Percentiles rank a stretch among this genome's conserved stretches.
phyloP scores from a whole-genome alignment of 2,113 vertebrate genomes.

The Embiotoca jacksoni region DNA sequence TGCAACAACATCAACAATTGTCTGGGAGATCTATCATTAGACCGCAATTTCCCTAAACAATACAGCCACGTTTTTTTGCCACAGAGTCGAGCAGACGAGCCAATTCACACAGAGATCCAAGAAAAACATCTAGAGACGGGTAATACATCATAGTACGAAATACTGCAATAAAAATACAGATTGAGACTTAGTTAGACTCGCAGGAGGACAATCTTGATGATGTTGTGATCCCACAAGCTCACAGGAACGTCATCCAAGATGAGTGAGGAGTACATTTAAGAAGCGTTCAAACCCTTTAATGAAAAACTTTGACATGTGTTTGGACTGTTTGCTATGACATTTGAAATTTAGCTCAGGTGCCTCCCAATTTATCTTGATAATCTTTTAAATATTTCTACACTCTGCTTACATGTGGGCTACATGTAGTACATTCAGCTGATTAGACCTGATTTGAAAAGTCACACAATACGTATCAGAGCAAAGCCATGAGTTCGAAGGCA shows the following conservation, averaged over 20 bases:
- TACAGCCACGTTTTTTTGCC: not conserved
- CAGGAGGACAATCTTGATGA: slow-evolving; percentile 17
- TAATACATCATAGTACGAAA: slow-evolving; percentile 37
- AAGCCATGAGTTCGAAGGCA: too few species aligned
- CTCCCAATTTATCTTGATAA: too few species aligned
- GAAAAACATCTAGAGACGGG: not conserved
- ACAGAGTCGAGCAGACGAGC: slow-evolving; percentile 4
- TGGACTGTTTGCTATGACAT: too few species aligned
- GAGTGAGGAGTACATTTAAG: not conserved
- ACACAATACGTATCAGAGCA: too few species aligned
- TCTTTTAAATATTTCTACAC: too few species aligned
- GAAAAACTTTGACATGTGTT: too few species aligned
- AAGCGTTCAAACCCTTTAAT: too few species aligned
- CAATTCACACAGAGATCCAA: slow-evolving; percentile 23
- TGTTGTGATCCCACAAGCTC: slow-evolving; percentile 24
- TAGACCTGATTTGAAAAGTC: too few species aligned
- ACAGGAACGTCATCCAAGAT: not conserved
- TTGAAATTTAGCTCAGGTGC: too few species aligned
- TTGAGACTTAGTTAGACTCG: not conserved
- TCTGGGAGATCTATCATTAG: not conserved
- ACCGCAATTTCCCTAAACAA: slow-evolving; percentile 33
- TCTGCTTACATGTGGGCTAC: too few species aligned
- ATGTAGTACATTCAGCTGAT: too few species aligned
- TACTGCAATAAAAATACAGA: not conserved
- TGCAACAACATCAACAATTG: slow-evolving; percentile 27